Evolutionary conservation across 2,888 invertebrate genomes (phyloP), one percentile per base, ranked within the genome.

Genomic region (Galeruca laticollis): DNA sequence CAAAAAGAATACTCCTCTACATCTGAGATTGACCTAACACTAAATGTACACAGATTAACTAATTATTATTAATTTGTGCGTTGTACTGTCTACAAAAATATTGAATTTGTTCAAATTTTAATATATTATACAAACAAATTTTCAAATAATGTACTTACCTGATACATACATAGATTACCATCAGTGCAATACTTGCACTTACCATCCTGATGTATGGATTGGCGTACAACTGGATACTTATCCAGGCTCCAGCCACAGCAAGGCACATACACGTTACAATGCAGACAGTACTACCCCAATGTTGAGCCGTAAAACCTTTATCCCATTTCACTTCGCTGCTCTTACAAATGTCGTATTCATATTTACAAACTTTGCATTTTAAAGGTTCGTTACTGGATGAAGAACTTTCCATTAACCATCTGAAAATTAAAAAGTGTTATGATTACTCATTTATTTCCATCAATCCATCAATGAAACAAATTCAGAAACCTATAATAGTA

Each of bases 321-420:
- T 94, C 93, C 94, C 94, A 94, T 77, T 93, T 93, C 83, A 94
- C 89, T 88, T 90, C 90, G 78, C 89, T 92, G 1, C 92, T 91
- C 79, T 91, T 91, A 82, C 93, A 91, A 47, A 94, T 93, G 78
- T 93, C 92, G 85, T 95, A 95, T 1, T 92, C 91, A 57, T 92
- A 91, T 75, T 93, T 92, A 87, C 96, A 96, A 0, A 96, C 95
- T 84, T 95, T 94, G 86, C 95, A 95, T 67, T 91, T 90, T 20
- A 82, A 75, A 0, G 78, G 73, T 71, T 82, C 83, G 64, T 75
- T 77, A 18, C 76, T 75, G 8, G 82, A 77, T 1, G 83, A 79
- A 5, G 83, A 76, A 72, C 83, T 95, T 89, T 96, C 96, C 64
- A 96, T 93, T 1, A 97, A 90, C 96, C 96, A 96, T 69, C 80